Base-by-base conservation (phyloP, 2,888 invertebrate genomes). In the Andricus curvator region DNA sequence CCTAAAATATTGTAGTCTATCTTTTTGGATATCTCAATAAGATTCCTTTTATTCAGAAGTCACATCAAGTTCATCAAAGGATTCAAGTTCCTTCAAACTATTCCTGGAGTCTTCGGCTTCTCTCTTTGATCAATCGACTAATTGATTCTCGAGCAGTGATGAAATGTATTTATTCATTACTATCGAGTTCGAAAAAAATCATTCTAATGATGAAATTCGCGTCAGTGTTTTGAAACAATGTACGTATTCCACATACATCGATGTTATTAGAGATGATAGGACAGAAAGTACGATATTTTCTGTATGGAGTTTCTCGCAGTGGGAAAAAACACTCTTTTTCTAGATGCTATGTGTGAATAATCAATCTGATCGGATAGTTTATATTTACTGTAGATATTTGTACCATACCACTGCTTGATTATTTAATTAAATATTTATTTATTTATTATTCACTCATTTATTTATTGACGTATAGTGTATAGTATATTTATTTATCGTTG, bases 331-430 rank as follows among this genome's bases (percentile, higher is more conserved):
- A 56, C 51, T 70, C 56, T n/a, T 56, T 74, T 74, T 41, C 56
- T 56, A 56, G 74, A 74, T 74, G 56, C 29, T 74, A n/a, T 74
- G 74, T 74, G 74, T 74, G 74, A 56, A 74, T 74, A 74, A 74
- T 74, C 56, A 74, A 74, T 74, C 74, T 74, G 29, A 74, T 56
- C 33, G n/a, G 56, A 74, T 74, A 56, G 56, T 74, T 74, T 74
- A 56, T 74, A 74, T 74, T 74, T 33, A 56, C 56, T 74, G 74
- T 74, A 74, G 74, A 74, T 74, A 74, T 74, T 74, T 74, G 74
- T 74, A 74, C 74, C 74, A 74, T 74, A 74, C n/a, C 74, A 74
- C 74, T 74, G 74, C 74, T 74, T 74, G n/a, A 68, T 68, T 8
- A 44, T 56, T 74, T 56, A 74, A 37, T 56, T 74, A 56, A 33